Evolutionary conservation across 2,888 invertebrate genomes (phyloP), one percentile per base, ranked within the genome.

Genomic region (Nemotelus pantherinus): DNA sequence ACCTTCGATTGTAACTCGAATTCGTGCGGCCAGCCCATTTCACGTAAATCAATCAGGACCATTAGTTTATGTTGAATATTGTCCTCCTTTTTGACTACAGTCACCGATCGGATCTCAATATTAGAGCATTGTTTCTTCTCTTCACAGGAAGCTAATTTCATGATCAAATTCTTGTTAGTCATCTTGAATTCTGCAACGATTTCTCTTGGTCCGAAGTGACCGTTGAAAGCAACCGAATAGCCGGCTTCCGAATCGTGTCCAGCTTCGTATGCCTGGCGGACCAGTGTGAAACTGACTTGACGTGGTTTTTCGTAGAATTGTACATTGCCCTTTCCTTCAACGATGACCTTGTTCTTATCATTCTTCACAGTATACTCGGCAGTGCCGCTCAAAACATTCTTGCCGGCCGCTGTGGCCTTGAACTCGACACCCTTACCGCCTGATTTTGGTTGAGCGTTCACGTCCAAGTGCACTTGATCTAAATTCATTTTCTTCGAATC

Each of bases 41-140:
- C 93, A 79, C 93, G 91, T 0, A 94, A 87, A 84, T 94, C 93
- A 2, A 94, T 87, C 63, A 91, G 89, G 1, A 93, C 88, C 82
- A 91, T 91, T 10, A 93, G 84, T 39, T 91, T 88, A 83, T 93
- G 92, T 80, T 91, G 89, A 78, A 90, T 86, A 10, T 88, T 86
- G 44, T 84, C 82, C 39, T 83, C 80, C 3, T 82, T 81, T 70
- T 85, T 83, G 2, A 82, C 65, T 1, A 78, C 81, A 0, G 83
- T 76, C 2, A 84, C 81, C 0, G 87, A 86, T 47, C 83, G 83
- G 0, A 86, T 67, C 82, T 94, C 93, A 43, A 93, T 89, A 83
- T 93, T 91, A 0, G 93, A 93, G 83, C 94, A 94, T 81, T 94
- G 92, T 79, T 93, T 93, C 87, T 92, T 93, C 84, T 93, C 93